Conservation (phyloP, 2,113 vertebrate genomes). For the Rhabdornis inornatus region DNA sequence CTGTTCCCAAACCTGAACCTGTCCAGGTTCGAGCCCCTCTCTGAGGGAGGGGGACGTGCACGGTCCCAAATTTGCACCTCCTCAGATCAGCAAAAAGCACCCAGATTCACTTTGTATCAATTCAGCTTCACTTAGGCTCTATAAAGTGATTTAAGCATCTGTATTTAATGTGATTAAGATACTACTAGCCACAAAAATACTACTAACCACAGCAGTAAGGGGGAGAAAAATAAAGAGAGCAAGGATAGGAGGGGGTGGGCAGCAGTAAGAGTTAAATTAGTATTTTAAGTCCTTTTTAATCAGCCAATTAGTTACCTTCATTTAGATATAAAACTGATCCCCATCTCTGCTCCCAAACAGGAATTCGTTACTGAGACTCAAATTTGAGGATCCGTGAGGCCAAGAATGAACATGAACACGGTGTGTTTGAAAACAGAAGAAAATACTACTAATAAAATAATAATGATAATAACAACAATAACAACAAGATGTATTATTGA, state of each 20-base stretch:
- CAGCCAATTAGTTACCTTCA: neutral
- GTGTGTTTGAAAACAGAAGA: neutral
- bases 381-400: neutral
- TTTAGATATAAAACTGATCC: neutral
- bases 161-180: neutral
- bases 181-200: neutral
- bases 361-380: accelerated
- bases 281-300: neutral
- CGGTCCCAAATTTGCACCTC: accelerated
- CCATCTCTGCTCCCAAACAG: neutral
- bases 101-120: accelerated
- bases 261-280: neutral
- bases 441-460: neutral
- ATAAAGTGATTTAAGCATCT: neutral
- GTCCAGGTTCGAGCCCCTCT: accelerated
- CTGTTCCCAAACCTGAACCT: too few species aligned
- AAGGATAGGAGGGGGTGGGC: neutral
- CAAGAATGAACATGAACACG: neutral
- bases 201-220: neutral
- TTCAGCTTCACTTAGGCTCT: neutral
- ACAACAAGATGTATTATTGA: accelerated
- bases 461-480: accelerated
- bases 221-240: accelerated
- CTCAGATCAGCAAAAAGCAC: accelerated
- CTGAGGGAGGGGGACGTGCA: accelerated